Evolutionary conservation across 2,797 vertebrate species (phyloP), one percentile per base, ranked within the genome.

Genomic region (Parauchenoglanis ngamensis): DNA sequence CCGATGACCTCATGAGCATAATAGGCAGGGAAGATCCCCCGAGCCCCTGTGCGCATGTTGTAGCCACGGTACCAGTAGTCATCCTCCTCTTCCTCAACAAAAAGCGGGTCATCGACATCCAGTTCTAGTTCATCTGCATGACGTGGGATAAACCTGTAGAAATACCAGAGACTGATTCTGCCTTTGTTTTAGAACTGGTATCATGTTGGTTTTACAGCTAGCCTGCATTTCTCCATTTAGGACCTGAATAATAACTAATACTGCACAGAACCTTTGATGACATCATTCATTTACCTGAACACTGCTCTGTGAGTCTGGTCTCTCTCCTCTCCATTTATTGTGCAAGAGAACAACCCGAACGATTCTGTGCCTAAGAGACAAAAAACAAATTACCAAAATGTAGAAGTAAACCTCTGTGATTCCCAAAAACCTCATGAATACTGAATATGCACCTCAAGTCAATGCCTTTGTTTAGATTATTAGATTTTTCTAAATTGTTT

Each of bases 31-130:
- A 99, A 99, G 87, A 99, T 98, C 0, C 98, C 98, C 2, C 96
- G 94, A 91, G 98, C 98, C 5, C 98, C 98, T 0, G 98, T 99
- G 8, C 98, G 95, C 98, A 99, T 99, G 94, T 99, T 99, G 92
- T 98, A 99, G 19, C 98, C 98, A 28, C 97, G 94, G 93, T 97
- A 99, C 98, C 98, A 99, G 92, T 98, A 99, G 92, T 99, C 98
- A 1, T 99, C 98, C 90, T 99, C 98, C 91, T 99, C 98, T 67
- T 97, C 96, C 92, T 99, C 98, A 89, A 99, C 97, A 83, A 96
- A 96, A 87, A 99, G 94, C 0, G 98, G 98, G 87, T 99, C 98
- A 0, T 99, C 98, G 92, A 99, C 98, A 0, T 99, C 98, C 49
- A 99, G 94, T 92, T 99, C 98, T 92, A 99, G 94, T 91, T 99